phyloP scores from a whole-genome alignment of 2,888 invertebrate genomes.

The Dynastes tityus region DNA sequence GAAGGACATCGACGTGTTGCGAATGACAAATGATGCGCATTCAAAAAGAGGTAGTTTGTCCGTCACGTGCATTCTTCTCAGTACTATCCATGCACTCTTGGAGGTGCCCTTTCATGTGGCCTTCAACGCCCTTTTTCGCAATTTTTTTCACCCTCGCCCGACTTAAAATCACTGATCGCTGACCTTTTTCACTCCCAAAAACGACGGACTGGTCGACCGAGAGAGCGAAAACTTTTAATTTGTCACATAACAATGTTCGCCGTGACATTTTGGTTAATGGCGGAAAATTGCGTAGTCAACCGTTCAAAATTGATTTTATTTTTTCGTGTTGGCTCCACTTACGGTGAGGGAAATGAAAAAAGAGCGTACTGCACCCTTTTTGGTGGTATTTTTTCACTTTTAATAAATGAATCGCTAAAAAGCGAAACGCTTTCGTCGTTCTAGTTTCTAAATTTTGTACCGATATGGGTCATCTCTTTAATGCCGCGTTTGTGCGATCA shows the following conservation, averaged over 20 bases:
- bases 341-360: not conserved
- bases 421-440: not conserved
- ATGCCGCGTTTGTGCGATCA: no score
- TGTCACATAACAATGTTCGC: constrained; percentile 41
- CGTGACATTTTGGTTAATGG: constrained; percentile 40
- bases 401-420: not conserved
- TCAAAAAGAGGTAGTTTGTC: constrained; percentile 49
- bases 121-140: constrained; percentile 28
- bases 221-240: constrained; percentile 42
- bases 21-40: constrained; percentile 55
- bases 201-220: not conserved
- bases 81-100: constrained; percentile 26
- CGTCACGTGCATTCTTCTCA: constrained; percentile 49
- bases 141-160: not conserved
- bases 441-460: not conserved
- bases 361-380: not conserved
- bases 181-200: not conserved
- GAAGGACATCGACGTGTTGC: constrained; percentile 48
- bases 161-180: constrained; percentile 30
- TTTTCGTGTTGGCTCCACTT: constrained; percentile 1
- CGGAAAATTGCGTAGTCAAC: constrained; percentile 32
- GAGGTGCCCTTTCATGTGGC: not conserved
- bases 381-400: not conserved
- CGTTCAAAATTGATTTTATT: constrained; percentile 39
- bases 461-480: not conserved